Percentiles rank a stretch among this genome's conserved stretches.
Evolutionary conservation across 1,140 invertebrate genomes (phyloP).

Genomic region (Zaprionus davidi): DNA sequence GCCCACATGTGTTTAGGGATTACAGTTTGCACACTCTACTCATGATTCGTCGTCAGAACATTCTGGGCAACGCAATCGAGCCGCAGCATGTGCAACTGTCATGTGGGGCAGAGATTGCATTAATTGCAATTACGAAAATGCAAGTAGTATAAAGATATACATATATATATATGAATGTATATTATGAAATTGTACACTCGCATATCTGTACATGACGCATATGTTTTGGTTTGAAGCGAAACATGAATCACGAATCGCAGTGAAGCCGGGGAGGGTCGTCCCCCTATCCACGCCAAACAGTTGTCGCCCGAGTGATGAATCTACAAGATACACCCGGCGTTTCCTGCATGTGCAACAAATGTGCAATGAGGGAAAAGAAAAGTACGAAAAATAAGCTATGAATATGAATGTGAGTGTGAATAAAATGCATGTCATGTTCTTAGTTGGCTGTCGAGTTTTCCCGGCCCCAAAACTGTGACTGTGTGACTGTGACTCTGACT

Average conservation of each 20-base stretch:
- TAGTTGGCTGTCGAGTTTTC: constrained; percentile 69
- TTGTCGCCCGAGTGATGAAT: constrained; percentile 44
- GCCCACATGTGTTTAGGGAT: constrained; percentile 19
- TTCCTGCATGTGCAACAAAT: constrained; percentile 50
- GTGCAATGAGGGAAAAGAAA: constrained; percentile 21
- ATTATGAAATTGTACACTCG: constrained; percentile 35
- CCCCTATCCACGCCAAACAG: background rate
- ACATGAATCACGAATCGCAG: constrained; percentile 49
- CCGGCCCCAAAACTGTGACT: constrained; percentile 45
- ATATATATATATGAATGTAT: background rate
- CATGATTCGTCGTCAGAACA: constrained; percentile 22
- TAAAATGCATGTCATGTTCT: constrained; percentile 76
- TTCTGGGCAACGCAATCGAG: constrained; percentile 44
- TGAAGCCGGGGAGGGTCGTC: constrained; percentile 29
- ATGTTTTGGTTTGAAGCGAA: constrained; percentile 58
- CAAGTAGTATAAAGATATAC: background rate
- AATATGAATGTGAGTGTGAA: constrained; percentile 17
- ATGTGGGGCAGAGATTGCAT: constrained; percentile 69
- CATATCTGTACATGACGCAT: constrained; percentile 69
- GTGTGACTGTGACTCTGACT: background rate
- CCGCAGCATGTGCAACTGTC: constrained; percentile 36
- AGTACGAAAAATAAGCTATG: constrained; percentile 2
- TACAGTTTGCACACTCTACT: constrained; percentile 6
- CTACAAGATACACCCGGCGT: constrained; percentile 52
- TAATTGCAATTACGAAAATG: constrained; percentile 67